phyloP scores from a whole-genome alignment of 2,113 vertebrate genomes.

The Rhea pennata region DNA sequence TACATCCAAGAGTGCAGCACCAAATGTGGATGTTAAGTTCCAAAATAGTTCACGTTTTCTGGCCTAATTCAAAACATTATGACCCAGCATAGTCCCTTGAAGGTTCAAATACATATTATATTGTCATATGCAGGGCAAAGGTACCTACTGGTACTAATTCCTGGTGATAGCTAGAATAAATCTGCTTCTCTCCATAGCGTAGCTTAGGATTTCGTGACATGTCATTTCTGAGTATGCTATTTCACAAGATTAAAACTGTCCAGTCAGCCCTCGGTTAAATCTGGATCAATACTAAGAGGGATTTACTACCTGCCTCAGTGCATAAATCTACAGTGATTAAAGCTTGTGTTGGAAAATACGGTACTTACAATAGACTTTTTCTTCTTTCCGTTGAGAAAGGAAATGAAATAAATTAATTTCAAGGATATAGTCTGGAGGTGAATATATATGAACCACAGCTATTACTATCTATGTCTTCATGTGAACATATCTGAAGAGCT shows the following conservation, averaged over 20 bases:
- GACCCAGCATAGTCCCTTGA: not conserved
- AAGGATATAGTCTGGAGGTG: not conserved
- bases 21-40: not conserved
- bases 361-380: not conserved
- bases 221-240: constrained; percentile 9
- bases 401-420: constrained; percentile 35
- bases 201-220: constrained; percentile 2
- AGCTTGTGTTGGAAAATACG: constrained; percentile 4
- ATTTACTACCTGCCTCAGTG: constrained; percentile 56
- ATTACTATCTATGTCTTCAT: not conserved
- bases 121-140: not conserved
- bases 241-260: constrained; percentile 48
- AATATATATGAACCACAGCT: not conserved
- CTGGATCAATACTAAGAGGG: constrained; percentile 50
- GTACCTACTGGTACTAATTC: not conserved
- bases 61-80: not conserved
- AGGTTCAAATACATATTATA: not conserved
- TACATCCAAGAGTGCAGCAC: not conserved
- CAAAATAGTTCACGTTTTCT: not conserved
- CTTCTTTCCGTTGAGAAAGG: constrained; percentile 12
- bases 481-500: not conserved
- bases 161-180: constrained; percentile 1
- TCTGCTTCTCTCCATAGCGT: not conserved
- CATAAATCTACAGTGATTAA: constrained; percentile 54
- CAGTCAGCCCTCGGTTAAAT: constrained; percentile 23